A percentile compares a stretch with the other conserved stretches of the same genome.
Evolutionary conservation across 2,888 invertebrate genomes (phyloP).

Genomic region (Glaucopsyche alexis): DNA sequence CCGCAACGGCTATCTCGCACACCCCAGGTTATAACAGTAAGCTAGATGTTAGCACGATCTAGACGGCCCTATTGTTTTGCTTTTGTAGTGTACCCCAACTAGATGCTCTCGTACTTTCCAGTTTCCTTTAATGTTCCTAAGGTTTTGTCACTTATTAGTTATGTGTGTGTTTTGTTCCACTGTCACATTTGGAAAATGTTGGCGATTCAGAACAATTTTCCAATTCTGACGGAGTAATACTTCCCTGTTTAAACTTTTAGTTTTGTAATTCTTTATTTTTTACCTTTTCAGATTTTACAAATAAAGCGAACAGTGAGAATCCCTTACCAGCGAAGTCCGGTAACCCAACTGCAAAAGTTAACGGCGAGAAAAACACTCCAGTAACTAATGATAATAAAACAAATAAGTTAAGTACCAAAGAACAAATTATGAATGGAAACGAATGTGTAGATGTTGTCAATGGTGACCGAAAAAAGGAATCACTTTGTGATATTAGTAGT

Average conservation of each 20-base stretch:
- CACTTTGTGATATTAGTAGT: slow-evolving; percentile 79
- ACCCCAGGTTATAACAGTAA: slow-evolving; percentile 52
- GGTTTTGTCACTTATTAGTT: background rate
- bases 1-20: slow-evolving; percentile 40
- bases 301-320: slow-evolving; percentile 60
- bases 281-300: slow-evolving; percentile 59
- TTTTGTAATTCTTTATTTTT: slow-evolving; percentile 22
- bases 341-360: slow-evolving; percentile 54
- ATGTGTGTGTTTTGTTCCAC: slow-evolving; percentile 18
- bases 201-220: background rate
- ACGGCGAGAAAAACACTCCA: slow-evolving; percentile 60
- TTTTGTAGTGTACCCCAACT: slow-evolving; percentile 23
- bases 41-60: slow-evolving; percentile 21
- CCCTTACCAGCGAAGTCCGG: slow-evolving; percentile 54
- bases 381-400: slow-evolving; percentile 56
- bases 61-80: slow-evolving; percentile 19
- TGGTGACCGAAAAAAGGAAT: slow-evolving; percentile 67
- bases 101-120: slow-evolving; percentile 18
- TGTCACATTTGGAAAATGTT: background rate
- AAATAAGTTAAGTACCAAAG: slow-evolving; percentile 70
- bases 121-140: slow-evolving; percentile 1
- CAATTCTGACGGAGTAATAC: background rate
- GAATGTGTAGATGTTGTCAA: slow-evolving; percentile 61
- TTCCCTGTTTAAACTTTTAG: slow-evolving; percentile 7
- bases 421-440: slow-evolving; percentile 69